Evolutionary conservation across 1,140 invertebrate genomes (phyloP), one percentile per base, ranked within the genome.

Genomic region (Drosophila arizonae): DNA sequence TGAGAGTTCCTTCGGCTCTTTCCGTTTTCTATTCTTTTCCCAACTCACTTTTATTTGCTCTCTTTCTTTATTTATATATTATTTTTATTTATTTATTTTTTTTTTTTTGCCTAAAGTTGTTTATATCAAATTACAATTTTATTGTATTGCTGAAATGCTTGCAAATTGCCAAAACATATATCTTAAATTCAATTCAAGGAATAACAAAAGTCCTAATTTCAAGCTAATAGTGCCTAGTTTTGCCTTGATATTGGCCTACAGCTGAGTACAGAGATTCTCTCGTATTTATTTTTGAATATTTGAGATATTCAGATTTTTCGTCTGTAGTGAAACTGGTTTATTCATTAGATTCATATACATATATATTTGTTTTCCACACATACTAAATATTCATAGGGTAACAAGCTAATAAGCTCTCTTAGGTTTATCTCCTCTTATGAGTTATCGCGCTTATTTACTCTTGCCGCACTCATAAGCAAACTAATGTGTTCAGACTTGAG

Each of bases 41-140:
- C 3, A 39, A 0, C 17, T 57, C 3, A 0, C 5, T 39, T 51
- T 51, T 52, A 58, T 28, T 10, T 46, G 21, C 21, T 24, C 2
- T 21, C 21, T 21, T 21, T 21, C 2, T 21, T 2, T 1, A n/a
- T n/a, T n/a, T n/a, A n/a, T n/a, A n/a, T n/a, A n/a, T n/a, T 45
- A 3, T n/a, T 33, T 33, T 33, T 4, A 4, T 33, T 33, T 24
- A 30, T 55, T 61, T 45, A 63, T 50, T 69, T 61, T 77, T 64
- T 52, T 58, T 52, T 63, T 17, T 67, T 30, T 46, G 50, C 45
- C 24, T 63, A 77, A 85, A 84, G 52, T 85, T 86, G 77, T 81
- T 85, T 86, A 81, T 85, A 77, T 80, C 81, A 69, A 86, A 72
- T 85, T 81, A 81, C 70, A 74, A 72, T 85, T 86, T 86, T 80